Evolutionary conservation across 2,113 vertebrate species (phyloP), one percentile per base, ranked within the genome.

Genomic region (Nycticebus coucang): DNA sequence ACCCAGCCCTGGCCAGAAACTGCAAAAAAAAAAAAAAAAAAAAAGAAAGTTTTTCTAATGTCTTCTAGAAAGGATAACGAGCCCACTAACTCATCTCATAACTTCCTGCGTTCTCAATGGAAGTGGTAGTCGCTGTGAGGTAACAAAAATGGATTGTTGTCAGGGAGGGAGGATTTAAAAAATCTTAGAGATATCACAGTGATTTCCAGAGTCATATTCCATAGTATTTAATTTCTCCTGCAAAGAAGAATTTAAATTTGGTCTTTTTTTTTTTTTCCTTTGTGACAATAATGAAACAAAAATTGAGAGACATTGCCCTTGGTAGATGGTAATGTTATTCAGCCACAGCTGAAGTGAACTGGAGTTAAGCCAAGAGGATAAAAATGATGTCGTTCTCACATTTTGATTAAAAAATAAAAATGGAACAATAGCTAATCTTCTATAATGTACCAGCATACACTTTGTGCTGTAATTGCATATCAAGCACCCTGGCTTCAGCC

Each of bases 201-300:
- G 62, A 15, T 88, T 85, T 81, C 41, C 21, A 85, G 41, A 78
- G 66, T 90, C 59, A 68, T 53, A 41, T 35, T 59, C 35, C 57
- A 18, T 62, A 69, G 7, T 88, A 77, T 69, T 94, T 88, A 17
- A 86, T 93, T 89, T 91, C 26, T 53, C 81, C 81, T 80, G 7
- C 87, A 77, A 86, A 50, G 37, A 53, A 96, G 60, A 96, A 68
- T 74, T 96, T 85, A 17, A 88, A 79, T 87, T 74, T 68, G 66
- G 13, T 53, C 35, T 92, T 81, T 91, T 60, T 92, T 81, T 91
- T 60, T 50, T 50, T 50, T 50, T 50, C 13, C 22, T 69, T 64
- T 57, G 35, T 89, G 68, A 75, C 78, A 81, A 66, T 82, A 86
- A 53, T 90, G 78, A 68, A 94, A 79, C 62, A 41, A 41, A 81